phyloP scores from a whole-genome alignment of 2,113 vertebrate species.

The Tinamus guttatus region DNA sequence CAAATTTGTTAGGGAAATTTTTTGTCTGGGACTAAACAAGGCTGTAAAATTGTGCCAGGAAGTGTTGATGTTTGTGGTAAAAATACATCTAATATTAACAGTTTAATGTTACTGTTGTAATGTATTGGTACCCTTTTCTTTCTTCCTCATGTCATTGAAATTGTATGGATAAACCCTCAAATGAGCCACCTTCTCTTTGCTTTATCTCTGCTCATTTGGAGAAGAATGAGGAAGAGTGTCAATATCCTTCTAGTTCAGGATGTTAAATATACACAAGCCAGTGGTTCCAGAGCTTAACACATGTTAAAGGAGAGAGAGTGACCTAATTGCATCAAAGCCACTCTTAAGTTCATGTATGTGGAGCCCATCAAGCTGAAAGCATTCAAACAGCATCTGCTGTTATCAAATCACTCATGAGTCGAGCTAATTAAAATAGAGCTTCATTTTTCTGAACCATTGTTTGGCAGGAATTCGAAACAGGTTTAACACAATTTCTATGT shows the following conservation, averaged over 20 bases:
- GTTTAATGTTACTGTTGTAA: background rate
- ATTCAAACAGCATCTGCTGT: conserved; percentile 87
- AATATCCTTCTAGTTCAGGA: background rate
- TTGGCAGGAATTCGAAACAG: conserved; percentile 94
- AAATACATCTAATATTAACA: conserved; percentile 2
- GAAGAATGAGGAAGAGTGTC: background rate
- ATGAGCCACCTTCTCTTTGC: background rate
- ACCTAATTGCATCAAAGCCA: conserved; percentile 88
- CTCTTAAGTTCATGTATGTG: conserved; percentile 86
- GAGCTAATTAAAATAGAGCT: conserved; percentile 99
- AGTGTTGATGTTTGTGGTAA: conserved; percentile 15
- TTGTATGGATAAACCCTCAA: background rate
- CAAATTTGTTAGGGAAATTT: background rate
- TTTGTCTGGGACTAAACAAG: background rate
- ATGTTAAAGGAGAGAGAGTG: conserved; percentile 83
- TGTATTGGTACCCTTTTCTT: background rate
- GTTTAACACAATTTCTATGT: conserved; percentile 96
- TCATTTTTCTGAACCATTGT: conserved; percentile 95
- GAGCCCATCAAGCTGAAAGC: conserved; percentile 89
- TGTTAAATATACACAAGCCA: conserved; percentile 15
- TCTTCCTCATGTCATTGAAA: background rate
- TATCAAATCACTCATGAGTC: conserved; percentile 91
- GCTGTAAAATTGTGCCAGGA: background rate
- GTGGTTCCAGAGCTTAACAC: conserved; percentile 65
- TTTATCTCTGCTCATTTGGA: background rate